Evolutionary conservation across 2,113 vertebrate genomes (phyloP), one percentile per base, ranked within the genome.

Genomic region (Hippocampus barbouri): DNA sequence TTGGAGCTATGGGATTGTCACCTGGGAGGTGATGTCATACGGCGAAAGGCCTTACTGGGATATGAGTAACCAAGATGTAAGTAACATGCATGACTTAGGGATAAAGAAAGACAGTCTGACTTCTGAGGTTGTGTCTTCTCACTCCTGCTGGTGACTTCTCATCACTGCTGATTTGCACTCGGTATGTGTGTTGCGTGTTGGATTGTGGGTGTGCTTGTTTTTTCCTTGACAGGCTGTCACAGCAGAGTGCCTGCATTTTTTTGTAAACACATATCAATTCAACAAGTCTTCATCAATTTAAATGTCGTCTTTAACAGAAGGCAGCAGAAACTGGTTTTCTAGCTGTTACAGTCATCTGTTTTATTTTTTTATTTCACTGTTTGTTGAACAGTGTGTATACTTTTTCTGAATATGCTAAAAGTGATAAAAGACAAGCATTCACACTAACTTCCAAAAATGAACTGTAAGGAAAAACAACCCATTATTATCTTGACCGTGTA

Each of bases 1-100:
- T 23, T 93, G 92, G 92, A 93, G 92, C 74, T 93, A 93, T 0
- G 92, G 92, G 47, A 93, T 93, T 21, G 90, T 93, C 89, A 93
- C 92, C 85, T 93, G 92, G 92, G 92, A 93, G 83, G 91, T 93
- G 86, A 91, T 93, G 88, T 86, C 92, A 66, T 93, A 92, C 7
- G 92, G 92, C 66, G 92, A 93, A 78, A 85, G 92, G 59, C 92
- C 92, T 16, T 93, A 93, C 85, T 93, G 92, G 92, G 92, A 93
- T 77, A 93, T 93, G 92, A 93, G 92, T 79, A 93, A 93, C 83
- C 92, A 93, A 80, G 92, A 93, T 57, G 92, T 93, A 83, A 92
- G 92, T 88, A 76, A 63, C 41, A 57, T 57, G 59, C 57, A 47
- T 63, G 66, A 47, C 60, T 54, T 65, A 63, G 47, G 68, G 6